Evolutionary conservation across 2,888 invertebrate species (phyloP), one percentile per base, ranked within the genome.

Genomic region (Endomychus coccineus): DNA sequence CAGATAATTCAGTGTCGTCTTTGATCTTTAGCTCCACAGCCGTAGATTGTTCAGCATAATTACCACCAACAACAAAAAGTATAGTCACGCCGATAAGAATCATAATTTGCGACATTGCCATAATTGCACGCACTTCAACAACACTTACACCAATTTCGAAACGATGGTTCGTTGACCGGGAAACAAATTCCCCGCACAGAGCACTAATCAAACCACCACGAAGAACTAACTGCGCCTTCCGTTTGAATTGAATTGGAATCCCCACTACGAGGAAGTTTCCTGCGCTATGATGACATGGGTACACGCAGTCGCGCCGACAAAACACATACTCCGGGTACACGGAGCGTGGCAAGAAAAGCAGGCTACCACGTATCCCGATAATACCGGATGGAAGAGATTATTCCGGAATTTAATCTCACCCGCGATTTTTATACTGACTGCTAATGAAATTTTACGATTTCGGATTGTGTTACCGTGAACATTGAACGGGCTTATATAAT

Each of bases 281-380:
- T 66, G 83, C 82, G 62, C 83, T 80, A 69, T 82, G 84, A 69
- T 86, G 87, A 67, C 83, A 81, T 51, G 80, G 77, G n/a, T n/a
- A n/a, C n/a, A n/a, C n/a, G n/a, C n/a, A n/a, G n/a, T n/a, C n/a
- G n/a, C n/a, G n/a, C n/a, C n/a, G n/a, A n/a, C n/a, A n/a, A n/a
- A n/a, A n/a, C n/a, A n/a, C n/a, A n/a, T n/a, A n/a, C n/a, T n/a
- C n/a, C n/a, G n/a, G n/a, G n/a, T n/a, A n/a, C n/a, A n/a, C n/a
- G n/a, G n/a, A n/a, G n/a, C n/a, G n/a, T n/a, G n/a, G n/a, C n/a
- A n/a, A n/a, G n/a, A n/a, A n/a, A n/a, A n/a, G n/a, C n/a, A n/a
- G n/a, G n/a, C n/a, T n/a, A n/a, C n/a, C n/a, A n/a, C n/a, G n/a
- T n/a, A n/a, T n/a, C n/a, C n/a, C n/a, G n/a, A n/a, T n/a, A n/a